A percentile compares a stretch with the other conserved stretches of the same genome.
Evolutionary conservation across 2,797 vertebrate species (phyloP).

Genomic region (Streptopelia turtur): DNA sequence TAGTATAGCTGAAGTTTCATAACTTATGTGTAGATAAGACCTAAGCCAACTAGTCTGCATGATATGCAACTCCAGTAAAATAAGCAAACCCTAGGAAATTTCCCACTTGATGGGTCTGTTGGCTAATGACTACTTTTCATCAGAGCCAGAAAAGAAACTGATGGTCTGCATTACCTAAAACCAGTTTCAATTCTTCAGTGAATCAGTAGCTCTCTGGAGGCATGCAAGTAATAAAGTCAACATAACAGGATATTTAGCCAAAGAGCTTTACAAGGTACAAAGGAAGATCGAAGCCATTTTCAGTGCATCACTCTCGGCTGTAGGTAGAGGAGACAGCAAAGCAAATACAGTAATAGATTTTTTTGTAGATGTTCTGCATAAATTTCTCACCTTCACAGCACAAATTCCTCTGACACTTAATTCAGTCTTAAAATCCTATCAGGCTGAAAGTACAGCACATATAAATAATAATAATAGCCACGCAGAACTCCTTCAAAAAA

Average conservation of each 20-base stretch:
- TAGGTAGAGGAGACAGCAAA: background rate
- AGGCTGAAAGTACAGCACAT: background rate
- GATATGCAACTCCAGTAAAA: background rate
- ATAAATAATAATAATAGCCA: background rate
- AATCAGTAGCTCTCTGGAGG: background rate
- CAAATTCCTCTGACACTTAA: background rate
- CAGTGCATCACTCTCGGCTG: background rate
- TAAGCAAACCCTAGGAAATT: background rate
- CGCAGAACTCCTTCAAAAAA: background rate
- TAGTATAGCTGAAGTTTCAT: background rate
- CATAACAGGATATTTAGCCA: background rate
- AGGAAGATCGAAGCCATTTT: conserved; percentile 11
- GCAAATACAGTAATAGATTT: background rate
- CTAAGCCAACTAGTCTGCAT: background rate
- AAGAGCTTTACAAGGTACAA: background rate
- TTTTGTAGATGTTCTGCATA: background rate
- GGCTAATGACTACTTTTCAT: background rate
- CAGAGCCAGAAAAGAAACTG: background rate
- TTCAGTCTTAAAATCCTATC: conserved; percentile 23
- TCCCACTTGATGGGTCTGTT: background rate
- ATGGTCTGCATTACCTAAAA: background rate
- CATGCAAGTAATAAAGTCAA: conserved; percentile 1
- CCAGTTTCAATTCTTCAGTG: background rate
- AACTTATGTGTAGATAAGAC: background rate
- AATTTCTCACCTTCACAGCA: background rate